Base-by-base conservation (phyloP, 92 coral and sea anemone genomes). In the Phymanthus crucifer region DNA sequence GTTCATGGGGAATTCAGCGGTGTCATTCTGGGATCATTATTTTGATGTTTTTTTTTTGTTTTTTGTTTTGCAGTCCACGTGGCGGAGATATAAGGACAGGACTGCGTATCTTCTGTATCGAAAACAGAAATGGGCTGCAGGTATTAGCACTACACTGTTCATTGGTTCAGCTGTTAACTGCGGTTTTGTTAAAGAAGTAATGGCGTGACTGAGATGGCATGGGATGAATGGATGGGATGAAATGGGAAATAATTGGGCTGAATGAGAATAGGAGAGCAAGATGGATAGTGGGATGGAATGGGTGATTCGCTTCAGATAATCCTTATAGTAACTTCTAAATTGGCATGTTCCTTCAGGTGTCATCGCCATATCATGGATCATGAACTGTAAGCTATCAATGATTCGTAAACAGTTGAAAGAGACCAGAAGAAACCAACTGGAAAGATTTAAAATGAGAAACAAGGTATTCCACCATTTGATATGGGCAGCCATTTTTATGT, bases 381-480 rank as follows among this genome's bases (percentile, higher is more conserved):
- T 95, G 99, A 95, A 94, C 80, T 95, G 99, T 73, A 95, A 95
- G 71, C 78, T 95, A 35, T 93, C 99, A 32, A 95, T 95, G 99
- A 82, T 95, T 18, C 87, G 96, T 40, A 95, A 93, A 79, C 98
- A 95, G 70, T 86, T 95, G 52, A 91, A 87, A 74, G 87, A 87
- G 54, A 91, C 95, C 8, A 83, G 99, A 37, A 84, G 81, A 65
- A 78, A 89, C 33, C 98, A 95, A 76, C 94, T 91, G 1, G 94
- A 89, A 70, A 76, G 97, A 70, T 95, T 95, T 76, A 89, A 90
- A 79, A 82, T 90, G 40, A 85, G 99, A 75, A 86, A 93, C n/a
- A 86, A 88, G 88, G 98, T 95, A 61, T n/a, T n/a, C 24, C n/a
- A 12, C 21, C 14, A 6, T 40, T 27, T 38, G 43, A 43, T 43